phyloP scores from a whole-genome alignment of 2,888 invertebrate genomes.

The Argyresthia albistria region DNA sequence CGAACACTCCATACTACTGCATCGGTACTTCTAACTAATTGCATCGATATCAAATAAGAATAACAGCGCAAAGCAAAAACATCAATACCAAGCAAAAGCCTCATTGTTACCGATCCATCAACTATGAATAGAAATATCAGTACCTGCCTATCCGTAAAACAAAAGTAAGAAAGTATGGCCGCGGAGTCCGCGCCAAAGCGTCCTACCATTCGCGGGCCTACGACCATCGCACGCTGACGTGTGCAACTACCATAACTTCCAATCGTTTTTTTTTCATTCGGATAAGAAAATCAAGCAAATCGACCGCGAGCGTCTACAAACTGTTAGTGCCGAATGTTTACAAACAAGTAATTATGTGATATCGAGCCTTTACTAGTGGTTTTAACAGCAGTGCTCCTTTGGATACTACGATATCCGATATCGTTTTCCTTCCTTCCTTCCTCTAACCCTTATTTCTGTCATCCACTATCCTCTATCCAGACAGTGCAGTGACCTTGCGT shows the following conservation, averaged over 20 bases:
- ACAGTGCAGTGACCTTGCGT: background rate
- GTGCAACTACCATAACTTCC: constrained; percentile 17
- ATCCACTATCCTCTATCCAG: constrained; percentile 19
- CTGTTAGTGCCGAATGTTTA: constrained; percentile 25
- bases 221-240: constrained; percentile 48
- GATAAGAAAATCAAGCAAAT: no score
- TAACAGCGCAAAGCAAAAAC: no score
- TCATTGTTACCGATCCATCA: no score
- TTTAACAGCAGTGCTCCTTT: background rate
- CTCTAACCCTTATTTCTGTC: constrained; percentile 24
- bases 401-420: background rate
- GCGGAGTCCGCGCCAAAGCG: background rate
- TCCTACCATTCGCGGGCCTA: constrained; percentile 36
- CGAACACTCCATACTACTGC: no score
- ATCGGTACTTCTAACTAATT: no score
- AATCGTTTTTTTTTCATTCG: no score
- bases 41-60: no score
- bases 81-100: no score
- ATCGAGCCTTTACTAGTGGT: constrained; percentile 18
- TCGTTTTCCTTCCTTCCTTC: constrained; percentile 9
- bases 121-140: no score
- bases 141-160: no score
- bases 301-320: constrained; percentile 16
- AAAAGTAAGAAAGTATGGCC: no score
- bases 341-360: constrained; percentile 43